Evolutionary conservation across 2,888 invertebrate species (phyloP).

Genomic region (Panzeria rudis): DNA sequence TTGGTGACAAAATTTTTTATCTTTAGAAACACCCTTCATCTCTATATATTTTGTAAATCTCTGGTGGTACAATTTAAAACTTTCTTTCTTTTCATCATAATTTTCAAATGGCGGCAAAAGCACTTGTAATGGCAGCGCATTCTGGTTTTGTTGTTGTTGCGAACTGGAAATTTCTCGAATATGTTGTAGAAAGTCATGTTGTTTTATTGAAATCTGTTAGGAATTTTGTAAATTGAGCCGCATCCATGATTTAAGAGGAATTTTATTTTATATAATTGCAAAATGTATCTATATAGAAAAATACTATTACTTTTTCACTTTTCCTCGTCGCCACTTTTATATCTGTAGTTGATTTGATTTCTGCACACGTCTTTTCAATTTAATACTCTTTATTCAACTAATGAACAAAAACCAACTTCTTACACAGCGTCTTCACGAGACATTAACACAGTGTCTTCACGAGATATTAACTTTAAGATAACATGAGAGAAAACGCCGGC

Average conservation of each 20-base stretch:
- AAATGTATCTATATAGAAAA: background rate
- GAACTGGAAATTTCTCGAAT: background rate
- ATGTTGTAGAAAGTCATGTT: constrained; percentile 7
- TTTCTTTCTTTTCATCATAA: too few species aligned
- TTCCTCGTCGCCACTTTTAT: background rate
- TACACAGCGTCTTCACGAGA: too few species aligned
- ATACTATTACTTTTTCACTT: background rate
- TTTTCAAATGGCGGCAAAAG: too few species aligned
- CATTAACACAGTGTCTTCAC: too few species aligned
- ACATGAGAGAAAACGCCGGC: too few species aligned
- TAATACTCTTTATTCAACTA: background rate
- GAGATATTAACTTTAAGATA: too few species aligned
- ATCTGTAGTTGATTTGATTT: background rate
- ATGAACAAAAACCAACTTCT: too few species aligned
- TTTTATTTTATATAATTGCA: background rate
- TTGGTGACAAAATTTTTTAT: too few species aligned
- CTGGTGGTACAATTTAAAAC: too few species aligned
- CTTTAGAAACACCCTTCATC: too few species aligned
- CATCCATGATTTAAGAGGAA: constrained; percentile 5
- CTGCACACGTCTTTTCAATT: background rate
- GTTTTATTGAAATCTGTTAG: constrained; percentile 8
- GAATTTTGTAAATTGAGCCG: constrained; percentile 9
- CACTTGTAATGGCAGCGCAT: background rate
- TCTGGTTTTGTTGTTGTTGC: constrained; percentile 18
- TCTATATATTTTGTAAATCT: too few species aligned